Evolutionary conservation across 2,888 invertebrate species (phyloP).

Genomic region (Drosophila borborema): DNA sequence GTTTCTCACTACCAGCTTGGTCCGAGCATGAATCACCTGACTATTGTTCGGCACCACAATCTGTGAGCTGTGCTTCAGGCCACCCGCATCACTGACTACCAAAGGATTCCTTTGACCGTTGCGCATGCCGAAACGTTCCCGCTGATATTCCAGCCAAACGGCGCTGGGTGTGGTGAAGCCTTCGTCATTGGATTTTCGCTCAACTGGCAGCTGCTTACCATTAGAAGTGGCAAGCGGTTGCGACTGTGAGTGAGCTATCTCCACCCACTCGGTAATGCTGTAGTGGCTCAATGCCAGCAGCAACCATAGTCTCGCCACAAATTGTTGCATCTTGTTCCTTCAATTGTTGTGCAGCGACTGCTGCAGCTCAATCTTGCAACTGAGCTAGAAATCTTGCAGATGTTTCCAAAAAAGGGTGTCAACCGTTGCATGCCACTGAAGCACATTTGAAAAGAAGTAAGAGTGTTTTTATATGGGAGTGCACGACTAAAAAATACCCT

Average conservation of each 20-base stretch:
- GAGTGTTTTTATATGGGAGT: not conserved
- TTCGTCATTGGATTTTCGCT: slow-evolving; percentile 13
- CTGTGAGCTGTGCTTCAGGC: slow-evolving; percentile 69
- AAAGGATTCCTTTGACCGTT: slow-evolving; percentile 56
- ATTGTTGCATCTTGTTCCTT: slow-evolving; percentile 47
- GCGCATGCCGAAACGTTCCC: slow-evolving; percentile 74
- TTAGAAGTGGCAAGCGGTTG: slow-evolving; percentile 12
- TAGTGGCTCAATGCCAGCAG: slow-evolving; percentile 31
- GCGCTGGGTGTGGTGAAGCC: slow-evolving; percentile 76
- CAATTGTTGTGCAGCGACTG: slow-evolving; percentile 35
- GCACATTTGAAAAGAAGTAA: slow-evolving; percentile 2
- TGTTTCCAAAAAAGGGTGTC: slow-evolving; percentile 53
- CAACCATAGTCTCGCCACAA: slow-evolving; percentile 30
- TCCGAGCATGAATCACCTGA: slow-evolving; percentile 64
- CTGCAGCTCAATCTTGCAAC: not conserved
- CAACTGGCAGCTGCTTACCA: slow-evolving; percentile 8
- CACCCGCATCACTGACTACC: slow-evolving; percentile 60
- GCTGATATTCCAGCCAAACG: slow-evolving; percentile 83
- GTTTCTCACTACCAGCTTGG: slow-evolving; percentile 53
- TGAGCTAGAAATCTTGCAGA: slow-evolving; percentile 12
- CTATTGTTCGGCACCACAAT: slow-evolving; percentile 60
- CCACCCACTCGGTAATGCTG: slow-evolving; percentile 58
- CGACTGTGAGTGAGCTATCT: slow-evolving; percentile 52
- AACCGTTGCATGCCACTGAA: slow-evolving; percentile 60
- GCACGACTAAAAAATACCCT: not conserved